phyloP scores from a whole-genome alignment of 2,797 vertebrate species.

The Amblyraja radiata region DNA sequence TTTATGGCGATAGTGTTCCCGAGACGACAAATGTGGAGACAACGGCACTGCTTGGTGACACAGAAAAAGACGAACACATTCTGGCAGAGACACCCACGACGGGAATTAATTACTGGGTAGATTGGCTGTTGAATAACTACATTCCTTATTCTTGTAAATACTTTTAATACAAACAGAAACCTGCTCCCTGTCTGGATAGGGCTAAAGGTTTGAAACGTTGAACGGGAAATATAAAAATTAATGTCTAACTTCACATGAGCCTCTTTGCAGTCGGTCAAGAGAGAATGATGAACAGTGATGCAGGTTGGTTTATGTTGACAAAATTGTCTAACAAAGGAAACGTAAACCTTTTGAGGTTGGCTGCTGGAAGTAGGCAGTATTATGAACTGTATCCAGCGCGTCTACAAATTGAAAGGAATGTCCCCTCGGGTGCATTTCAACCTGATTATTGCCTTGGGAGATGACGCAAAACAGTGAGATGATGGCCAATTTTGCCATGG shows the following conservation, averaged over 20 bases:
- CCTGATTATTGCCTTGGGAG: neutral
- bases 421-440: neutral
- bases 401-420: neutral
- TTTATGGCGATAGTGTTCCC: slow-evolving; percentile 43
- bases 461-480: neutral
- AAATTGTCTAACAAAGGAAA: too few species aligned
- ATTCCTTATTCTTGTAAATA: neutral
- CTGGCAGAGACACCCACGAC: accelerated
- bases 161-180: too few species aligned
- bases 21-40: slow-evolving; percentile 50
- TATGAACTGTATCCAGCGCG: neutral
- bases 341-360: too few species aligned
- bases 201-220: neutral
- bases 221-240: neutral
- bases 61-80: slow-evolving; percentile 41
- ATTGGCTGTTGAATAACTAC: slow-evolving; percentile 26
- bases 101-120: slow-evolving; percentile 62
- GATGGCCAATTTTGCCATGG: neutral
- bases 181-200: too few species aligned
- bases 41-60: slow-evolving; percentile 50
- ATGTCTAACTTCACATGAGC: neutral
- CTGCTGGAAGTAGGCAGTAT: neutral
- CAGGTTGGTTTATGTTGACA: too few species aligned
- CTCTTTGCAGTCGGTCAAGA: too few species aligned
- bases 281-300: too few species aligned